Conservation (phyloP, 2,888 invertebrate species). For the Hyles lineata region DNA sequence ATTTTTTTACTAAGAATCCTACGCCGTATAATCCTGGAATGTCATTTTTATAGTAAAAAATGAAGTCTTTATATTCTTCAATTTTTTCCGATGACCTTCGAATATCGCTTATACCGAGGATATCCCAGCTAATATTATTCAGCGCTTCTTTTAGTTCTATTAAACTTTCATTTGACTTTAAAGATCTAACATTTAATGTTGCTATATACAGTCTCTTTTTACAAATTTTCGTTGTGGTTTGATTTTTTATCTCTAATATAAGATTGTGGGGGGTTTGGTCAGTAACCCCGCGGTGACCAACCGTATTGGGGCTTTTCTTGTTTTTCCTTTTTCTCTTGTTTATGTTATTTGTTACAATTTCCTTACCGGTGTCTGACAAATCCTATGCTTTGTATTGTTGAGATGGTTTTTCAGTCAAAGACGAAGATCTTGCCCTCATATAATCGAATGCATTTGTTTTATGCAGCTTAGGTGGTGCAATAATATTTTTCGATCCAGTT, state of each 20-base stretch:
- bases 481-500: constrained; percentile 7
- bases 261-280: constrained; percentile 35
- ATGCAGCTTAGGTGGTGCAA: constrained; percentile 33
- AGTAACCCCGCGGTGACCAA: constrained; percentile 38
- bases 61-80: constrained; percentile 32
- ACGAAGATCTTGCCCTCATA: constrained; percentile 27
- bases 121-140: constrained; percentile 33
- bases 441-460: constrained; percentile 33
- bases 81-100: constrained; percentile 21
- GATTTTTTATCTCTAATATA: not conserved
- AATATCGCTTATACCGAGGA: constrained; percentile 33
- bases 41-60: constrained; percentile 34
- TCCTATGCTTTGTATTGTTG: constrained; percentile 34
- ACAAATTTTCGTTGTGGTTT: constrained; percentile 2
- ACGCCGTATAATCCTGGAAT: constrained; percentile 32
- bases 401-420: constrained; percentile 29
- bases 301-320: constrained; percentile 31
- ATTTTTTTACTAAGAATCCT: constrained; percentile 34
- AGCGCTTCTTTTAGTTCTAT: constrained; percentile 35
- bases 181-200: constrained; percentile 33
- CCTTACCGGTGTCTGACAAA: constrained; percentile 32
- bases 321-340: constrained; percentile 6
- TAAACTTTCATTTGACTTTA: constrained; percentile 32
- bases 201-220: constrained; percentile 28
- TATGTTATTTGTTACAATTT: constrained; percentile 1